Evolutionary conservation across 2,797 vertebrate species (phyloP).

Genomic region (Rhinichthys osculus): DNA sequence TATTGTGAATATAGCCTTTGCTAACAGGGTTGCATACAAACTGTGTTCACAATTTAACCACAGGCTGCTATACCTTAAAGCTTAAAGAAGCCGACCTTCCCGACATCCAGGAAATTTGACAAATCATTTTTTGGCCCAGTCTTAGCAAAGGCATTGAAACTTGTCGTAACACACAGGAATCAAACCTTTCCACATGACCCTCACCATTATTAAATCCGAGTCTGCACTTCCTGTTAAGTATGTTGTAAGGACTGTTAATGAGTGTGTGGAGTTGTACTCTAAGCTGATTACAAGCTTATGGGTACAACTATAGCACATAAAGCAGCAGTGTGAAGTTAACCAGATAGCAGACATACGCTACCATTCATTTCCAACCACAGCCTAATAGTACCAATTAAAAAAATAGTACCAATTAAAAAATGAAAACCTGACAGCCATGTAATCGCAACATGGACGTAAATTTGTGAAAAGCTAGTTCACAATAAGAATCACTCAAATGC

Average conservation of each 20-base stretch:
- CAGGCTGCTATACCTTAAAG: no score
- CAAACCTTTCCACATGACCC: not conserved
- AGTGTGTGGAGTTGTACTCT: conserved; percentile 63
- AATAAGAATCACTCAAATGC: conserved; percentile 47
- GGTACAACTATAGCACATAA: conserved; percentile 67
- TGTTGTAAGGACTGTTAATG: conserved; percentile 59
- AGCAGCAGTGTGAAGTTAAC: conserved; percentile 47
- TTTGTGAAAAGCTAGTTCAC: not conserved
- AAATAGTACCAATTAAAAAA: not conserved
- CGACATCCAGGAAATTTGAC: not conserved
- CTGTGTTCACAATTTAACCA: not conserved
- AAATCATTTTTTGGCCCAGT: not conserved
- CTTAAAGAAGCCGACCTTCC: not conserved
- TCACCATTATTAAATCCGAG: not conserved
- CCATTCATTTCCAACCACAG: conserved; percentile 7
- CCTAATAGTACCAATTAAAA: not conserved
- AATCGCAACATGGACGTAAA: not conserved
- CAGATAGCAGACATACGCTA: conserved; percentile 2
- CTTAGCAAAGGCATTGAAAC: not conserved
- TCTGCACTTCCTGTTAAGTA: conserved; percentile 25
- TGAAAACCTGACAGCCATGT: not conserved
- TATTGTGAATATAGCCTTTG: not conserved
- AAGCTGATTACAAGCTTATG: conserved; percentile 74
- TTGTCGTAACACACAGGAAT: not conserved
- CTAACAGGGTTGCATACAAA: no score